phyloP scores from a whole-genome alignment of 2,797 vertebrate species.

The Triplophysa yarkandensis region DNA sequence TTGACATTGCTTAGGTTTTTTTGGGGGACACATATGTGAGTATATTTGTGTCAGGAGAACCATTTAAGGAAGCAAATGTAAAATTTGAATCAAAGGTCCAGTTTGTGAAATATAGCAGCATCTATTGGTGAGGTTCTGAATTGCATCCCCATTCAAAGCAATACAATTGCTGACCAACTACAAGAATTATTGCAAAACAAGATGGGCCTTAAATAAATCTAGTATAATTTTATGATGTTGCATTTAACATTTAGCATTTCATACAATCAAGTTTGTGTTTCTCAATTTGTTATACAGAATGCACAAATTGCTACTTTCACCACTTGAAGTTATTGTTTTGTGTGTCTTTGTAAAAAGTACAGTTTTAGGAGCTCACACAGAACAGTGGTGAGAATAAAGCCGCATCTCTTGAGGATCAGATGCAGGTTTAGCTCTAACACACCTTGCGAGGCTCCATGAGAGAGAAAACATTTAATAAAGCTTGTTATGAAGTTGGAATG shows the following conservation, averaged over 20 bases:
- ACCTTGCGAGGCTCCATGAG: conserved; percentile 62
- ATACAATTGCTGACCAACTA: no score
- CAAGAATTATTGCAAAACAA: no score
- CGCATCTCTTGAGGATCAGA: conserved; percentile 59
- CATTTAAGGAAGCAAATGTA: no score
- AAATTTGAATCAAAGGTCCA: no score
- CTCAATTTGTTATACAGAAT: background rate
- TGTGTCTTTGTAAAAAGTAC: background rate
- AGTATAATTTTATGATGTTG: background rate
- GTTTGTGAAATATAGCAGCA: no score
- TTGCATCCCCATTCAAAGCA: no score
- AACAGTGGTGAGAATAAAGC: conserved; percentile 46
- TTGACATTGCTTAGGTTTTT: no score
- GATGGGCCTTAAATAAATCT: no score
- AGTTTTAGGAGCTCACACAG: conserved; percentile 47
- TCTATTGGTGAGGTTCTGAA: no score
- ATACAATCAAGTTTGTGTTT: background rate
- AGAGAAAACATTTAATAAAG: conserved; percentile 56
- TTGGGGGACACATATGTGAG: no score
- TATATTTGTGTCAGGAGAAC: no score
- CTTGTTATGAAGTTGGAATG: conserved; percentile 66
- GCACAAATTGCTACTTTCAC: background rate
- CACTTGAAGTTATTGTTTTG: background rate
- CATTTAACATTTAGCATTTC: background rate
- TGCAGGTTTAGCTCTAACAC: conserved; percentile 64